phyloP scores from a whole-genome alignment of 2,113 vertebrate species.

The Myotis davidii region DNA sequence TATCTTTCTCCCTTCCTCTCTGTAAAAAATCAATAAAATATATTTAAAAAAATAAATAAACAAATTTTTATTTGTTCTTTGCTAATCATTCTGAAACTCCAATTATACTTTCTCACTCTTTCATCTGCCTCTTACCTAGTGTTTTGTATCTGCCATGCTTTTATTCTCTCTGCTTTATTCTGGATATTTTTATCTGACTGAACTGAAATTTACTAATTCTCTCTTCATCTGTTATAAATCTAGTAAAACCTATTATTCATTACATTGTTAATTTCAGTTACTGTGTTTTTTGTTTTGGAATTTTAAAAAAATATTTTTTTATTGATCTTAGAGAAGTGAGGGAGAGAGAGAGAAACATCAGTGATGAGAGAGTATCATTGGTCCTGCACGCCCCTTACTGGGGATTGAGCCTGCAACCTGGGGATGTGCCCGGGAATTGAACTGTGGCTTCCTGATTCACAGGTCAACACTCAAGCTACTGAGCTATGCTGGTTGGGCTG shows the following conservation, averaged over 20 bases:
- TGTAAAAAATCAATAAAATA: too few relatives aligned
- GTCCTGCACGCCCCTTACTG: neutral
- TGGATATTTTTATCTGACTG: neutral
- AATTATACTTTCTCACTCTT: neutral
- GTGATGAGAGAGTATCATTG: too few relatives aligned
- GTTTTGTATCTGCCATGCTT: neutral
- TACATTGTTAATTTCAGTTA: conserved; percentile 13
- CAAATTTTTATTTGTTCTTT: neutral
- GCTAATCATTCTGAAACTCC: neutral
- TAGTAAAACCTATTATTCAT: neutral
- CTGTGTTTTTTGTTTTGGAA: neutral
- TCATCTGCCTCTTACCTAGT: neutral
- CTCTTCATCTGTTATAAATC: conserved; percentile 13
- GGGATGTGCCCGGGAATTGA: neutral
- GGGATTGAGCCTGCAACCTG: neutral
- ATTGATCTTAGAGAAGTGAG: neutral
- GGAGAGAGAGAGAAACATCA: neutral
- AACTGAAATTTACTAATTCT: neutral
- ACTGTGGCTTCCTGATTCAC: neutral
- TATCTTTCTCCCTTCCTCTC: too few relatives aligned
- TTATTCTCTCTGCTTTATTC: neutral
- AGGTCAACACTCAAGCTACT: neutral
- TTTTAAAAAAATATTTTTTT: neutral
- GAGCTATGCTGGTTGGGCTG: neutral
- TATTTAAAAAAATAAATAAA: too few relatives aligned